A percentile compares a stretch with the other conserved stretches of the same genome.
phyloP scores from a whole-genome alignment of 1,140 invertebrate species.

The Pygmarrhopalites habei region DNA sequence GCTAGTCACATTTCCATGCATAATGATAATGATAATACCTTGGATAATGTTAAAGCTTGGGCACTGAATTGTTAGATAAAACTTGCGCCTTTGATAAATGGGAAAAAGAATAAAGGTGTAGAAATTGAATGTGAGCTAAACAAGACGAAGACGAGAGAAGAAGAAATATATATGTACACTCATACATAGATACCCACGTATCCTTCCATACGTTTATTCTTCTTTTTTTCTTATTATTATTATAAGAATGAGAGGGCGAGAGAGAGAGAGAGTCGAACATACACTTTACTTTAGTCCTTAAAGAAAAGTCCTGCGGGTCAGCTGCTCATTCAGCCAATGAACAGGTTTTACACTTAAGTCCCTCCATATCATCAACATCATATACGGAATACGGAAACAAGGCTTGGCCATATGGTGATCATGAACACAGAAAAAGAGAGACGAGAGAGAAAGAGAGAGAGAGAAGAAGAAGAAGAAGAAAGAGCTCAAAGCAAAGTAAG shows the following conservation, averaged over 20 bases:
- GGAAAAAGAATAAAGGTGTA: slow-evolving; percentile 25
- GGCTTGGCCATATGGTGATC: slow-evolving; percentile 22
- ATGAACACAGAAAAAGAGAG: neutral
- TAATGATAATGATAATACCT: slow-evolving; percentile 20
- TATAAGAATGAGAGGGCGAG: neutral
- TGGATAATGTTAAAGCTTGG: slow-evolving; percentile 26
- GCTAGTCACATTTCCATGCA: slow-evolving; percentile 30
- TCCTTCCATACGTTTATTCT: too few relatives aligned
- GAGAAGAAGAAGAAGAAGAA: slow-evolving; percentile 7
- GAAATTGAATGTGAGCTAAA: slow-evolving; percentile 20
- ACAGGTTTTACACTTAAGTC: slow-evolving; percentile 21
- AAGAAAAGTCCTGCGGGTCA: slow-evolving; percentile 22
- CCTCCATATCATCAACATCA: neutral
- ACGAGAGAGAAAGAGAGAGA: slow-evolving; percentile 3
- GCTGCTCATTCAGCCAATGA: slow-evolving; percentile 19
- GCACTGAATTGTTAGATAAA: slow-evolving; percentile 24
- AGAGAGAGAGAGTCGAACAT: neutral
- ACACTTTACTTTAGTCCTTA: too few relatives aligned
- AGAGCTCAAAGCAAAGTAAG: slow-evolving; percentile 4
- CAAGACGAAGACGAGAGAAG: neutral
- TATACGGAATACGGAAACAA: slow-evolving; percentile 25
- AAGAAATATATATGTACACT: neutral
- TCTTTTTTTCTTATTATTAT: too few relatives aligned
- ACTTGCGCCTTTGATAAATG: slow-evolving; percentile 22
- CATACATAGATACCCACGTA: neutral